Evolutionary conservation across 2,888 invertebrate genomes (phyloP).

Genomic region (Drosophila trichaetosa): DNA sequence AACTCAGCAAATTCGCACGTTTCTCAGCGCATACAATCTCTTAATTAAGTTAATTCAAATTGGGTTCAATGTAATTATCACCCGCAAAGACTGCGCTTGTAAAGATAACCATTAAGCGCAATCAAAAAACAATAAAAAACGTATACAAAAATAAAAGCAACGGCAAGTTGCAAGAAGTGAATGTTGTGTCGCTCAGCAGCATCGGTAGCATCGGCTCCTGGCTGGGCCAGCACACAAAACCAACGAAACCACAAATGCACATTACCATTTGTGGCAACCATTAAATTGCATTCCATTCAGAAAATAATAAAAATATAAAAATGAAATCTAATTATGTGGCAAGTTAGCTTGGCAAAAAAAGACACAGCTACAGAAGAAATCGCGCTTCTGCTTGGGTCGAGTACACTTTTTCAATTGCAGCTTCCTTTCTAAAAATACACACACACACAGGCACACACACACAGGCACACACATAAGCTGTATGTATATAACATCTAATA

Average conservation of each 20-base stretch:
- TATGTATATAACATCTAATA: conserved; percentile 45
- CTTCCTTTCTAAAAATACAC: conserved; percentile 71
- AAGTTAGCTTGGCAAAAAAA: conserved; percentile 20
- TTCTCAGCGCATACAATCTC: not conserved
- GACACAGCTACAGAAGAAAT: conserved; percentile 19
- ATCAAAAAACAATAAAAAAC: conserved; percentile 22
- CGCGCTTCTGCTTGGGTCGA: conserved; percentile 26
- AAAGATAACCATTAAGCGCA: conserved; percentile 20
- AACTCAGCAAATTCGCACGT: not conserved
- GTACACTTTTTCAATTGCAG: conserved; percentile 43
- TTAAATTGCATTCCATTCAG: conserved; percentile 27
- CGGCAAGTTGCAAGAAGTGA: conserved; percentile 53
- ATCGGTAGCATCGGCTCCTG: conserved; percentile 16
- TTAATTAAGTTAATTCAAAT: conserved; percentile 6
- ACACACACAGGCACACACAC: conserved; percentile 23
- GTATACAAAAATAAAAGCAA: not conserved
- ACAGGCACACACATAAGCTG: conserved; percentile 19
- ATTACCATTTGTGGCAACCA: conserved; percentile 56
- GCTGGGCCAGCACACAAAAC: conserved; percentile 12
- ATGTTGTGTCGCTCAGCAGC: conserved; percentile 50
- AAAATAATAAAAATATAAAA: conserved; percentile 55
- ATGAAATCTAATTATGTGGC: conserved; percentile 65
- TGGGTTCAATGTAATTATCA: conserved; percentile 1
- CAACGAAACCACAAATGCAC: conserved; percentile 35
- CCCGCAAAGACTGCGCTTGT: not conserved